phyloP scores from a whole-genome alignment of 2,113 vertebrate species.

The Morone saxatilis region DNA sequence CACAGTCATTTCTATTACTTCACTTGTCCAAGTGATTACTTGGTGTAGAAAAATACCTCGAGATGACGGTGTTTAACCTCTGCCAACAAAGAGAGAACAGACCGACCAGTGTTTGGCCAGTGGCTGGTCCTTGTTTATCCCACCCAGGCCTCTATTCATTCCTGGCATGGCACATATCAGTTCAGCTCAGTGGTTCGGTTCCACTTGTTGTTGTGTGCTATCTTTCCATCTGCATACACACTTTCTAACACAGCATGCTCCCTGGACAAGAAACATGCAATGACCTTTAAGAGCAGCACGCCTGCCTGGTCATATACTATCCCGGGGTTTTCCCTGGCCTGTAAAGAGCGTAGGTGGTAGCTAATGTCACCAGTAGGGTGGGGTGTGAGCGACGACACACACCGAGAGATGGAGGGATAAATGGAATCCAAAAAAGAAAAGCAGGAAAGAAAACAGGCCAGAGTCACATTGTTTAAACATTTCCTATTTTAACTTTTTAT shows the following conservation, averaged over 20 bases:
- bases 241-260: slow-evolving; percentile 26
- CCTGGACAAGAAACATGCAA: slow-evolving; percentile 35
- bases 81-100: not conserved
- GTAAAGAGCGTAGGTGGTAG: slow-evolving; percentile 34
- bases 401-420: slow-evolving; percentile 22
- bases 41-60: not conserved
- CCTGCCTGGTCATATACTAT: slow-evolving; percentile 54
- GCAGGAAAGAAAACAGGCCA: slow-evolving; percentile 30
- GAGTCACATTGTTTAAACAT: not conserved
- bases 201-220: slow-evolving; percentile 36
- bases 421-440: slow-evolving; percentile 12
- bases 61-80: slow-evolving; percentile 5
- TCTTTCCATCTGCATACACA: slow-evolving; percentile 44
- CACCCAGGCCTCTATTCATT: slow-evolving; percentile 27
- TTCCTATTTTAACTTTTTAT: slow-evolving; percentile 12
- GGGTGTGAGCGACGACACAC: slow-evolving; percentile 34
- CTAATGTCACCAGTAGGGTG: slow-evolving; percentile 63
- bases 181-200: slow-evolving; percentile 20
- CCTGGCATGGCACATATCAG: slow-evolving; percentile 23
- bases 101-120: slow-evolving; percentile 4
- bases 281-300: slow-evolving; percentile 71
- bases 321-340: slow-evolving; percentile 51
- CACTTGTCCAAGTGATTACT: not conserved
- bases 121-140: slow-evolving; percentile 20
- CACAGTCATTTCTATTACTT: not conserved